Evolutionary conservation across 2,797 vertebrate species (phyloP).

Genomic region (Natrix natrix): DNA sequence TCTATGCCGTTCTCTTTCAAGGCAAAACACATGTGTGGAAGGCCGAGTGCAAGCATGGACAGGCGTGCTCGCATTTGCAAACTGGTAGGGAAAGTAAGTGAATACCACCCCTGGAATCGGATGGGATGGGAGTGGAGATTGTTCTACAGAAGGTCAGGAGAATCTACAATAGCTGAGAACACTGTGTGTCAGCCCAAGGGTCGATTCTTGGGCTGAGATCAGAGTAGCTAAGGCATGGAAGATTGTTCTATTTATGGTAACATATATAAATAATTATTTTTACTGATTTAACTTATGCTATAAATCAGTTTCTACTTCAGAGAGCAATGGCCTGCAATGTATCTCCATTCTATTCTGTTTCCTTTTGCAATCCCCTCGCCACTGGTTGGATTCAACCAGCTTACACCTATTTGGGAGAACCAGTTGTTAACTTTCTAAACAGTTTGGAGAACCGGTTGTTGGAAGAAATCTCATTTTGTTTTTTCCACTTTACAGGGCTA

Average conservation of each 20-base stretch:
- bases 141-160: neutral
- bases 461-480: no score
- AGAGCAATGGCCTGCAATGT: neutral
- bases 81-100: no score
- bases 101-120: neutral
- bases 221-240: neutral
- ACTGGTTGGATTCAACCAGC: no score
- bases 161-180: neutral
- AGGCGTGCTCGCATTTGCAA: no score
- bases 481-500: no score
- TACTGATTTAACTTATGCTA: neutral
- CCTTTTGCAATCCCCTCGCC: neutral
- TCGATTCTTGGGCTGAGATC: neutral
- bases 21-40: no score
- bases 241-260: conserved; percentile 4
- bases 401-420: no score
- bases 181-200: neutral
- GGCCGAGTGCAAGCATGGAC: no score
- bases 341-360: neutral
- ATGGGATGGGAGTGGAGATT: neutral
- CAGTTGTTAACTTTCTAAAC: no score
- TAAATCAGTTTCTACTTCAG: conserved; percentile 12
- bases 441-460: no score
- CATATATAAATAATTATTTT: neutral
- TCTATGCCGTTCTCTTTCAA: no score